Percentiles rank a stretch among this genome's conserved stretches.
Evolutionary conservation across 2,888 invertebrate species (phyloP).

Genomic region (Chaetogeoica ovagalla): DNA sequence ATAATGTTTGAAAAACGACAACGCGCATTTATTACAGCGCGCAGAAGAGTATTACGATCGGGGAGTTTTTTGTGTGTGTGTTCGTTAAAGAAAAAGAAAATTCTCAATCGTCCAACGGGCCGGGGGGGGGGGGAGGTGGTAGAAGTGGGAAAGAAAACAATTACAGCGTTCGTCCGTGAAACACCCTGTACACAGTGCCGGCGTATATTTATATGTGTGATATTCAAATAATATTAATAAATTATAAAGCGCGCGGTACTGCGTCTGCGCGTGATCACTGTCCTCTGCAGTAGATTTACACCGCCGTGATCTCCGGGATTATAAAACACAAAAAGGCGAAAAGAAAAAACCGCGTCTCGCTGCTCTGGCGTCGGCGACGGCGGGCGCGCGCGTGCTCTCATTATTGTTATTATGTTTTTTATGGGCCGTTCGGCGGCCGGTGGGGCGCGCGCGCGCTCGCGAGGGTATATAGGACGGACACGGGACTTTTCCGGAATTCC

Average conservation of each 20-base stretch:
- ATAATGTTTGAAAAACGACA: too few species aligned
- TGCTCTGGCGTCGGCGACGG: too few species aligned
- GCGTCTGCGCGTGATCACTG: slow-evolving; percentile 49
- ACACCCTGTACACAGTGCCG: background rate
- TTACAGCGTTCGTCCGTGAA: too few species aligned
- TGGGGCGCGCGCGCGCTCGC: too few species aligned
- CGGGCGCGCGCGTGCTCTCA: background rate
- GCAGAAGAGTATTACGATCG: too few species aligned
- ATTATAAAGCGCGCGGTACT: slow-evolving; percentile 19
- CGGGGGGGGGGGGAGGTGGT: too few species aligned
- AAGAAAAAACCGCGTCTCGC: too few species aligned
- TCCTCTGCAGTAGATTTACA: slow-evolving; percentile 47
- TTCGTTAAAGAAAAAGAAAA: too few species aligned
- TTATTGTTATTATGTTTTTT: background rate
- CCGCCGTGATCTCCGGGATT: slow-evolving; percentile 2
- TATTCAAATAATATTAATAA: slow-evolving; percentile 40
- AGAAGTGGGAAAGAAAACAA: too few species aligned
- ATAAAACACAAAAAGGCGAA: slow-evolving; percentile 12
- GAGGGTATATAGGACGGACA: background rate
- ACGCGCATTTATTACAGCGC: too few species aligned
- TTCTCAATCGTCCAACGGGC: too few species aligned
- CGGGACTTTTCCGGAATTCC: slow-evolving; percentile 34
- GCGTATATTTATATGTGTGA: background rate
- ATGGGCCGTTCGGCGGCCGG: background rate
- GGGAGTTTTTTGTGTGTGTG: too few species aligned